phyloP scores from a whole-genome alignment of 2,888 invertebrate species.

The Bruchidius siliquastri region DNA sequence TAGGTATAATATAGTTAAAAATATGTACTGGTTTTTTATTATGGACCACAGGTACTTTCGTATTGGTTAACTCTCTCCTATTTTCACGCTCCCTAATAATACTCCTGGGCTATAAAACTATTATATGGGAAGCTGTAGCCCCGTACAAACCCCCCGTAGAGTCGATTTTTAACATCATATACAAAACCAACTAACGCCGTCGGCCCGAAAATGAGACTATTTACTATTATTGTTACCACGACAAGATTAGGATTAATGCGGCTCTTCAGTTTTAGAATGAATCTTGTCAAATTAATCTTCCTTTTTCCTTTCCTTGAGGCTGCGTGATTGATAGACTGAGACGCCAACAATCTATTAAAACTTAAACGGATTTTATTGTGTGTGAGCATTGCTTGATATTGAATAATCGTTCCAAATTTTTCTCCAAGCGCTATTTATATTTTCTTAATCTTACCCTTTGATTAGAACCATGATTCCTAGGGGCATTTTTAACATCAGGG shows the following conservation, averaged over 20 bases:
- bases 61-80: too few relatives aligned
- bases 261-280: conserved; percentile 18
- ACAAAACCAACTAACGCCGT: conserved; percentile 12
- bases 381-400: neutral
- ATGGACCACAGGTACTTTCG: too few relatives aligned
- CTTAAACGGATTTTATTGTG: neutral
- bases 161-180: conserved; percentile 23
- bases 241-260: conserved; percentile 22
- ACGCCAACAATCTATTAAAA: neutral
- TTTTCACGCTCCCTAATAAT: too few relatives aligned
- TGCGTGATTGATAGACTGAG: conserved; percentile 4
- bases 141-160: conserved; percentile 19
- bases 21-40: too few relatives aligned
- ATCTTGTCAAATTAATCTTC: conserved; percentile 23
- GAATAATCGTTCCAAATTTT: neutral
- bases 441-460: neutral
- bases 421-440: neutral
- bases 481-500: neutral
- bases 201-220: conserved; percentile 10
- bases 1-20: too few relatives aligned
- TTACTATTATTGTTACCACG: conserved; percentile 8
- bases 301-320: conserved; percentile 8
- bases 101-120: neutral
- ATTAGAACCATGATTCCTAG: neutral
- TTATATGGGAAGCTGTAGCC: conserved; percentile 18